phyloP scores from a whole-genome alignment of 2,888 invertebrate genomes.

The Prosapia bicincta region DNA sequence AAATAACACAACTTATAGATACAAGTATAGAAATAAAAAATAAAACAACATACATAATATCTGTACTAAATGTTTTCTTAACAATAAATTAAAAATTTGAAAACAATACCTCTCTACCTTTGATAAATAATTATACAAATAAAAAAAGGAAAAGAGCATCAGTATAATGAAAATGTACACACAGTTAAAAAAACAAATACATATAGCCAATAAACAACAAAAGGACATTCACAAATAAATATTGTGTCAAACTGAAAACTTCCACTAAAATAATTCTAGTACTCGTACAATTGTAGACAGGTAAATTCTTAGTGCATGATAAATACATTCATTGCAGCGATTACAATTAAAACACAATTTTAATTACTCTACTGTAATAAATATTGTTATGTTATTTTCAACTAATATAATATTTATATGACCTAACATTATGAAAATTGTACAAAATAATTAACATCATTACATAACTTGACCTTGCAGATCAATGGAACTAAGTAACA shows the following conservation, averaged over 20 bases:
- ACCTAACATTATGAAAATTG: neutral
- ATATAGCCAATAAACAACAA: neutral
- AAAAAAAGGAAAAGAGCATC: neutral
- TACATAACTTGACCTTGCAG: neutral
- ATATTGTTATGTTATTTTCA: neutral
- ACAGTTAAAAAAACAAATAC: neutral
- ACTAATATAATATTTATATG: slow-evolving; percentile 2
- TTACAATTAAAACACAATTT: neutral
- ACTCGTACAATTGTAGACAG: neutral
- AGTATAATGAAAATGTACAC: neutral
- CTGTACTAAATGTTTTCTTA: neutral
- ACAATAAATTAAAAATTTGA: neutral
- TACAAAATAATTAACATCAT: neutral
- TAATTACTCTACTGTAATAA: neutral
- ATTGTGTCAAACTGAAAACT: neutral
- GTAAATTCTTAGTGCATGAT: neutral
- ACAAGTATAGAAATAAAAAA: neutral
- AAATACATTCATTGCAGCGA: neutral
- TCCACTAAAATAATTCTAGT: neutral
- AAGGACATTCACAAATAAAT: neutral
- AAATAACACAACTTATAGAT: neutral
- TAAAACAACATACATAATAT: neutral
- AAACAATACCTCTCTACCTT: neutral
- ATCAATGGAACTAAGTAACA: neutral
- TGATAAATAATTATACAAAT: neutral